Base-by-base conservation (phyloP, 2,113 vertebrate genomes). In the Otis tarda region DNA sequence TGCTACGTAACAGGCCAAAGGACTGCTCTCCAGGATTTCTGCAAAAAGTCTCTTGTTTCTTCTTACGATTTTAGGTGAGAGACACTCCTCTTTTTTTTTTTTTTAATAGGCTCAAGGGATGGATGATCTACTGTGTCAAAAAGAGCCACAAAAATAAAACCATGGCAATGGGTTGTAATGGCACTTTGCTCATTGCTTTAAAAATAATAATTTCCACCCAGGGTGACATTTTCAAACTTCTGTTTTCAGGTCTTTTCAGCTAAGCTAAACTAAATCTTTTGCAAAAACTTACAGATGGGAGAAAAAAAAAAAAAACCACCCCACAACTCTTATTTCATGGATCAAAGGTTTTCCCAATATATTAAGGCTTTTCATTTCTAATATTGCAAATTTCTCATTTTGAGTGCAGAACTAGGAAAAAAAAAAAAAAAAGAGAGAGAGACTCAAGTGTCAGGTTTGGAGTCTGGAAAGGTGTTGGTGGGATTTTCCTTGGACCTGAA, bases 291-390 rank as follows among this genome's bases (percentile, higher is more conserved):
- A 80, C 3, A 64, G 52, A 88, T 86, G 77, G 89, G 28, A 6
- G n/a, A 65, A 56, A 82, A 39, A 64, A 60, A 17, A 9, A 8
- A 28, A 68, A 22, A 22, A 22, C 45, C 47, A 49, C 8, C 1
- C 7, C 2, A 11, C 19, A 75, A 71, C 41, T 23, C 31, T 95
- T 87, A 83, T 94, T 97, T 97, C 96, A 98, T 92, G 96, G 96
- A 97, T 98, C 95, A 97, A 94, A 97, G 95, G 39, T 91, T 97
- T 97, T 96, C 85, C 65, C 70, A 90, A 20, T 69, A 95, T 35
- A 97, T 93, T 78, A 92, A 95, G 88, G 61, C 73, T 94, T 96
- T 96, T 96, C 85, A 68, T 89, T 97, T 95, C 43, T 82, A 95
- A 86, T 89, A 95, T 81, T 95, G 33, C 8, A 85, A 94, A 96